Conservation (phyloP, 92 coral and sea anemone species). For the Heteractis magnifica region DNA sequence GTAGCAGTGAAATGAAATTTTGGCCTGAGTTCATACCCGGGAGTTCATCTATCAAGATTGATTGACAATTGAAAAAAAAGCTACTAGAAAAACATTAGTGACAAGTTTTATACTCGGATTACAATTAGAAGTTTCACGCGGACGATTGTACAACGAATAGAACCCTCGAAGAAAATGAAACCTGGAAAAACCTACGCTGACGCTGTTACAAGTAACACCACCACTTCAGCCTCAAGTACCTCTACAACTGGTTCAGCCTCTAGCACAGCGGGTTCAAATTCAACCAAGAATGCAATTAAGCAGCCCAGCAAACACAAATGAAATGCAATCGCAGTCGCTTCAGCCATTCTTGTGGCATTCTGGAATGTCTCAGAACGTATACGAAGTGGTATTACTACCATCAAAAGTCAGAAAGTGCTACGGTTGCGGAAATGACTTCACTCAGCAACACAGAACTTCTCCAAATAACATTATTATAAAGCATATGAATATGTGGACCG, state of each 20-base stretch:
- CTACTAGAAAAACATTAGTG: too few relatives aligned
- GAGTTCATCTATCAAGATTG: too few relatives aligned
- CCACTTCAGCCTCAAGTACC: not conserved
- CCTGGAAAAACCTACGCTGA: too few relatives aligned
- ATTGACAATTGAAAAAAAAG: too few relatives aligned
- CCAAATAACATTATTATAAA: too few relatives aligned
- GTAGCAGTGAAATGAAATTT: too few relatives aligned
- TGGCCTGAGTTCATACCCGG: too few relatives aligned
- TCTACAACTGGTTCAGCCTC: not conserved
- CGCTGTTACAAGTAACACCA: not conserved
- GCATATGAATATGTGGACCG: too few relatives aligned
- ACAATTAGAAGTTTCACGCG: too few relatives aligned
- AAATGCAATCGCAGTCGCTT: not conserved
- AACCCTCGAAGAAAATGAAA: too few relatives aligned
- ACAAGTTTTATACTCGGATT: too few relatives aligned
- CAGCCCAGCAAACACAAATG: not conserved
- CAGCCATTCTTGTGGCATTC: conserved; percentile 2
- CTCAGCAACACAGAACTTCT: conserved; percentile 15
- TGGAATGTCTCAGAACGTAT: conserved; percentile 21
- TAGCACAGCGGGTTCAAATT: not conserved
- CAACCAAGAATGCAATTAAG: not conserved
- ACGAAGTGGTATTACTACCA: conserved; percentile 27
- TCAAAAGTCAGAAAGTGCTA: conserved; percentile 30
- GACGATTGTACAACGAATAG: too few relatives aligned
- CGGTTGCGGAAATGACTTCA: conserved; percentile 31